Evolutionary conservation across 1,140 invertebrate genomes (phyloP).

Genomic region (Acromyrmex echinatior): DNA sequence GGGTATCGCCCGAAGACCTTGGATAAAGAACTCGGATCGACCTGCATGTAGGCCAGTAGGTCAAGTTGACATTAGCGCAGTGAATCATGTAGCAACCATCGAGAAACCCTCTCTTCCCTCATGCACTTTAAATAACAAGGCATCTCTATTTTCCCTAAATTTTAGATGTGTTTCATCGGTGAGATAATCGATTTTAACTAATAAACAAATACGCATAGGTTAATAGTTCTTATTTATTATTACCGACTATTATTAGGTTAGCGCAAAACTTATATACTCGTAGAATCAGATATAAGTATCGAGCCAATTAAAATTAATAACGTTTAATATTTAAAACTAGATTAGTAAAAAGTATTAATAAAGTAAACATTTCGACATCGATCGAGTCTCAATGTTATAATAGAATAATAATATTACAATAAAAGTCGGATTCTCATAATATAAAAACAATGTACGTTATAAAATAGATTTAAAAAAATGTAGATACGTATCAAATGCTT

Average conservation of each 20-base stretch:
- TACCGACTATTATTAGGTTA: slow-evolving; percentile 9
- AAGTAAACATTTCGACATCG: too few relatives aligned
- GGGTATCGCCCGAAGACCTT: slow-evolving; percentile 67
- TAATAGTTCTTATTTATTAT: not conserved
- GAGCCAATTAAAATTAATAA: too few relatives aligned
- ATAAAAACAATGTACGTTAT: too few relatives aligned
- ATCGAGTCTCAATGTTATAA: too few relatives aligned
- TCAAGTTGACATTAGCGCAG: slow-evolving; percentile 58
- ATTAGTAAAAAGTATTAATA: too few relatives aligned
- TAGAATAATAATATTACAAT: too few relatives aligned
- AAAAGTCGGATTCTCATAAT: too few relatives aligned
- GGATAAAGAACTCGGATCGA: slow-evolving; percentile 49
- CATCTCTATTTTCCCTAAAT: not conserved
- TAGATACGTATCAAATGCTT: too few relatives aligned
- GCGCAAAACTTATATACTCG: not conserved
- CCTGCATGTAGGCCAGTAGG: slow-evolving; percentile 63
- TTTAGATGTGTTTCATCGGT: not conserved
- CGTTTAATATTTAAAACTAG: too few relatives aligned
- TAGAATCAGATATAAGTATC: not conserved
- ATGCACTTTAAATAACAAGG: slow-evolving; percentile 19
- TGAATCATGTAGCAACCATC: slow-evolving; percentile 48
- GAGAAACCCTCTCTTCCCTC: slow-evolving; percentile 8
- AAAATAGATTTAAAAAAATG: too few relatives aligned
- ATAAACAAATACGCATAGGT: slow-evolving; percentile 15
- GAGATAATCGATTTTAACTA: not conserved